Percentiles rank a stretch among this genome's conserved stretches.
These are phyloP conservation scores for Malacoraja senta DNA, from an alignment of 2,797 vertebrate species.

Conservation along the genomic window DNA sequence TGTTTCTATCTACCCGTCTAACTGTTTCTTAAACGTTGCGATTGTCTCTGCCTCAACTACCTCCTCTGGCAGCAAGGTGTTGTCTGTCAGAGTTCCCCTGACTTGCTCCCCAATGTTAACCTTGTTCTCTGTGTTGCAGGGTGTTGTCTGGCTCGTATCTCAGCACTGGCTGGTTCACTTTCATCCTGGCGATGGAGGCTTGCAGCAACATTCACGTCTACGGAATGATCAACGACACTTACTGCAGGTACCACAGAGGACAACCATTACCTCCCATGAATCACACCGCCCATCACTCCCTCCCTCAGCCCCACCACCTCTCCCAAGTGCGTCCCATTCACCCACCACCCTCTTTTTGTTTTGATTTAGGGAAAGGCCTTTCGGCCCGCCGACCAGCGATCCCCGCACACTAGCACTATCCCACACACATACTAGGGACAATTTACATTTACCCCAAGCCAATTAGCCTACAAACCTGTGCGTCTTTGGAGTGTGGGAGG, in stretches of 20 bases:
- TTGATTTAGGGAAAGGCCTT: too few species aligned
- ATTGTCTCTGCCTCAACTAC: too few species aligned
- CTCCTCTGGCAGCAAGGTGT: too few species aligned
- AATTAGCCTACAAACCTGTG: too few species aligned
- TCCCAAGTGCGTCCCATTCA: background rate
- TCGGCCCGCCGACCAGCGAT: too few species aligned
- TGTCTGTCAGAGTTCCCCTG: background rate
- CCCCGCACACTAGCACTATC: too few species aligned
- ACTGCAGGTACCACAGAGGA: slow-evolving; percentile 72
- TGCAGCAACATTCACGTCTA: slow-evolving; percentile 80
- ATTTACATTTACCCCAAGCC: too few species aligned
- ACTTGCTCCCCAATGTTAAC: background rate
- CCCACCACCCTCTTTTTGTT: background rate
- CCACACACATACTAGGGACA: too few species aligned
- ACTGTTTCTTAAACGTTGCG: too few species aligned
- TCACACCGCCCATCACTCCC: background rate
- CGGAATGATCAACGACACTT: slow-evolving; percentile 80
- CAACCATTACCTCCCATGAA: background rate
- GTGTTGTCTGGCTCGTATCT: slow-evolving; percentile 87
- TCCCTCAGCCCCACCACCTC: background rate
- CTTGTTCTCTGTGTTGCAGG: slow-evolving; percentile 52
- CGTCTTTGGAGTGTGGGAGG: too few species aligned
- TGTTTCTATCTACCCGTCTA: too few species aligned
- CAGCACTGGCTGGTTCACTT: slow-evolving; percentile 93
- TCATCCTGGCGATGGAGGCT: slow-evolving; percentile 84